These are phyloP conservation scores for Idris sp. DNA, from an alignment of 1,140 invertebrate genomes.

Conservation along the genomic window DNA sequence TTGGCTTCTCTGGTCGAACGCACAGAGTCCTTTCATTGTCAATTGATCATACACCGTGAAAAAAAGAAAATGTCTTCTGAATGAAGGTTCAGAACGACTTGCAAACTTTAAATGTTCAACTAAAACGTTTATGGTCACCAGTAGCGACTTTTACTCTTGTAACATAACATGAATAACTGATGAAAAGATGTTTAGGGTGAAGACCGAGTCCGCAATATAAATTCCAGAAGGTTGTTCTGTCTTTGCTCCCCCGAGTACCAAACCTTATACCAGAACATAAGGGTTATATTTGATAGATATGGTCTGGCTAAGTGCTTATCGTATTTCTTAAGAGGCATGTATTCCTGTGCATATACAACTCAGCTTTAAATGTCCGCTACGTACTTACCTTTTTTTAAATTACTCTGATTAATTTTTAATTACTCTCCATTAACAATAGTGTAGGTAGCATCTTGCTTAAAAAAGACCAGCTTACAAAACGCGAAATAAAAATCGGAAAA, in stretches of 20 bases:
- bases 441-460: no score
- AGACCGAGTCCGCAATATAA: conserved; percentile 72
- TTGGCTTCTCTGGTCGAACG: no score
- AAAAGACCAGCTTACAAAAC: no score
- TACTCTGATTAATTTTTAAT: conserved; percentile 60
- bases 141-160: conserved; percentile 74
- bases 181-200: conserved; percentile 68
- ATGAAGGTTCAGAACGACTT: no score
- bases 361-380: conserved; percentile 15
- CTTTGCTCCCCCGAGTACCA: conserved; percentile 67
- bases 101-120: conserved; percentile 56
- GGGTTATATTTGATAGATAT: conserved; percentile 78
- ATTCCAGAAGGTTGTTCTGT: conserved; percentile 75
- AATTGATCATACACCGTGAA: no score
- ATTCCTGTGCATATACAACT: conserved; percentile 30
- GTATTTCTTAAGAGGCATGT: conserved; percentile 72
- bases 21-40: no score
- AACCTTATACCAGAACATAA: conserved; percentile 70
- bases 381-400: conserved; percentile 19
- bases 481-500: neutral
- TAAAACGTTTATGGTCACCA: conserved; percentile 74
- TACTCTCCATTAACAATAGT: no score
- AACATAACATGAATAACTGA: conserved; percentile 77
- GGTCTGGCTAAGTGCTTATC: conserved; percentile 76
- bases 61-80: no score